phyloP scores from a whole-genome alignment of 2,888 invertebrate species.

The Leptopterna dolabrata region DNA sequence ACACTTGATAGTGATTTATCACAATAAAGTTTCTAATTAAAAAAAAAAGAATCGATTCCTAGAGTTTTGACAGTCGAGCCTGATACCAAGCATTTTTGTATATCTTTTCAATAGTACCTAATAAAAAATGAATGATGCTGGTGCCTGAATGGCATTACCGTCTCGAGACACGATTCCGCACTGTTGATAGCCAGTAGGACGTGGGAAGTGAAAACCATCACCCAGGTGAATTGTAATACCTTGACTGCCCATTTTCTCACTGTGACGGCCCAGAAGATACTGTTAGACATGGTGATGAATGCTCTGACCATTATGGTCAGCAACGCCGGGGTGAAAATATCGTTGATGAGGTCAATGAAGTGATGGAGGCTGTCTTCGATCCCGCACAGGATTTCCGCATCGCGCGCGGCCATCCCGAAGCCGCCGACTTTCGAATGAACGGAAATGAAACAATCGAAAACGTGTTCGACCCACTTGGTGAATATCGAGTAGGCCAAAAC shows the following conservation, averaged over 20 bases:
- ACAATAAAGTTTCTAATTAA: no score
- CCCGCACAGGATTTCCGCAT: neutral
- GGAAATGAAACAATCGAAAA: slow-evolving; percentile 2
- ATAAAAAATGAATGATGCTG: no score
- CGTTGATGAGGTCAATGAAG: neutral
- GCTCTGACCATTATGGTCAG: neutral
- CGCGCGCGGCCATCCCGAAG: neutral
- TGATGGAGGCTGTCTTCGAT: neutral
- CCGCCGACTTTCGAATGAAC: neutral
- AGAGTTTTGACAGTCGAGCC: no score
- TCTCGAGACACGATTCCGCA: neutral
- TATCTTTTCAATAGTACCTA: no score
- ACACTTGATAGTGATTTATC: no score
- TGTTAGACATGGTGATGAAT: slow-evolving; percentile 11
- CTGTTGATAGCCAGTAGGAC: neutral
- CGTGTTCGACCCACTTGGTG: neutral
- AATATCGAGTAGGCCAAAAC: neutral
- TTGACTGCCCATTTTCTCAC: neutral
- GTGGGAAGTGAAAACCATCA: neutral
- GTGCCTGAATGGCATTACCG: no score
- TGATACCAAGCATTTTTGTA: no score
- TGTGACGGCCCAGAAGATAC: neutral
- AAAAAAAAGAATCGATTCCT: no score
- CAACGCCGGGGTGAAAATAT: neutral
- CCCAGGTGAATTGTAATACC: neutral